phyloP scores from a whole-genome alignment of 2,797 vertebrate species.

The Momotus momota region DNA sequence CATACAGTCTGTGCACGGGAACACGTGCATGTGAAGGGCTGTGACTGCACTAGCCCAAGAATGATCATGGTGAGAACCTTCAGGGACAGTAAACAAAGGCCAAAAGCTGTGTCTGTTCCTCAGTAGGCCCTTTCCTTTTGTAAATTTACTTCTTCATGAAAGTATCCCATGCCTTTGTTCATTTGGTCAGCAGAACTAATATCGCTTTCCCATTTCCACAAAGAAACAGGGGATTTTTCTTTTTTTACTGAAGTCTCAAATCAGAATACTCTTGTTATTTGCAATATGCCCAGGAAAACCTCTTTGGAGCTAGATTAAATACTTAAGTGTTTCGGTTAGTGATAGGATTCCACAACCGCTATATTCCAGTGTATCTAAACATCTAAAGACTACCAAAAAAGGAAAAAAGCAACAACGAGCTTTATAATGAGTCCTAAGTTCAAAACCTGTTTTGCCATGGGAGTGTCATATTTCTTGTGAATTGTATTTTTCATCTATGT shows the following conservation, averaged over 20 bases:
- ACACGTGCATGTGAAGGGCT: background rate
- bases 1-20: fast-evolving
- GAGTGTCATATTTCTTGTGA: background rate
- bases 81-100: background rate
- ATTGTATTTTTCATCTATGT: background rate
- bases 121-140: background rate
- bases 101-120: background rate
- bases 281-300: background rate
- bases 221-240: background rate
- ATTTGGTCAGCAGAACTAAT: background rate
- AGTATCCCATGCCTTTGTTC: background rate
- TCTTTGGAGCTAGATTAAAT: background rate
- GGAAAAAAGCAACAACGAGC: background rate
- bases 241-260: background rate
- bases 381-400: background rate
- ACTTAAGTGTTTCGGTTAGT: background rate
- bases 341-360: background rate
- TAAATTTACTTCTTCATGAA: background rate
- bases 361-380: background rate
- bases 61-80: background rate
- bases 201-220: background rate
- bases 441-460: background rate
- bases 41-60: background rate
- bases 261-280: background rate
- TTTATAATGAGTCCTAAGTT: background rate